phyloP scores from a whole-genome alignment of 2,797 vertebrate species.

The Leucoraja ocellata region DNA sequence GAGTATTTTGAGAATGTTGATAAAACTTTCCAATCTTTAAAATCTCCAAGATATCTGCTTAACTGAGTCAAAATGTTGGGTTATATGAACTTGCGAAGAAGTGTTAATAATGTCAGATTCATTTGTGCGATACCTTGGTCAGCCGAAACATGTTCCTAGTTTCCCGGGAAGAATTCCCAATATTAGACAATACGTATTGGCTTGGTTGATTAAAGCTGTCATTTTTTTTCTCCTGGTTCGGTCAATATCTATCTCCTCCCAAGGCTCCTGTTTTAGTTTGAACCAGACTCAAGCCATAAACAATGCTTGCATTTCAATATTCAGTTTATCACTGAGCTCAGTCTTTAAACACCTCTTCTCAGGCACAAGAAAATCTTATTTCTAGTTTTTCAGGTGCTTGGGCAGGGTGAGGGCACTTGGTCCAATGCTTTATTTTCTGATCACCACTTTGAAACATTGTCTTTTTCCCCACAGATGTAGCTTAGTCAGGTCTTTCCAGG shows the following conservation, averaged over 20 bases:
- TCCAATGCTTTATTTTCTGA: background rate
- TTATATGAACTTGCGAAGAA: background rate
- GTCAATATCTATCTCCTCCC: background rate
- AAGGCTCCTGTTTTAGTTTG: background rate
- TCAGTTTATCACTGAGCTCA: background rate
- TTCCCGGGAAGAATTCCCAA: background rate
- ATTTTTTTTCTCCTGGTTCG: too few species aligned
- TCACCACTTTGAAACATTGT: too few species aligned
- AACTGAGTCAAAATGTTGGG: background rate
- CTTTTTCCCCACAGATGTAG: too few species aligned
- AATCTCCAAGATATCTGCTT: background rate
- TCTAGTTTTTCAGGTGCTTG: background rate
- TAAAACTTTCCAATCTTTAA: background rate
- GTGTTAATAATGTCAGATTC: background rate
- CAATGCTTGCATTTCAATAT: background rate
- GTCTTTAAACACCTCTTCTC: background rate
- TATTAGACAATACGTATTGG: background rate
- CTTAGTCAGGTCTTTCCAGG: too few species aligned
- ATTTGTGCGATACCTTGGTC: background rate
- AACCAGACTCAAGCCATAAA: background rate
- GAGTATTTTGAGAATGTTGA: background rate
- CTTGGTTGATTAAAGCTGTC: background rate
- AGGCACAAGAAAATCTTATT: background rate
- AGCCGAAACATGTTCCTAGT: background rate
- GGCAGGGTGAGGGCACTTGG: background rate